Conservation (phyloP, 1,140 invertebrate species). For the Telenomus remus region DNA sequence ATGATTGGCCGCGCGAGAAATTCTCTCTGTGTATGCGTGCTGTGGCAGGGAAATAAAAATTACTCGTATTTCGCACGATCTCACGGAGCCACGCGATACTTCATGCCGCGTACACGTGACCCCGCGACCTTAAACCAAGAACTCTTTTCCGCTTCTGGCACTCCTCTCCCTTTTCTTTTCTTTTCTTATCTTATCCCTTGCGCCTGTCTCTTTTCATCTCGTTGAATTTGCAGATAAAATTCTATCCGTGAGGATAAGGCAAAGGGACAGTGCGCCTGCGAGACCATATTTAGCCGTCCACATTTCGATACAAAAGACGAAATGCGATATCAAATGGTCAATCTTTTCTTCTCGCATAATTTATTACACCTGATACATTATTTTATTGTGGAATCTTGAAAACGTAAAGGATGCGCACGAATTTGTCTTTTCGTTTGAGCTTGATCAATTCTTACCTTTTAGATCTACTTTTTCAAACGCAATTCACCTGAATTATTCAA, state of each 20-base stretch:
- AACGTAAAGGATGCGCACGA: no score
- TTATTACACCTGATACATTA: neutral
- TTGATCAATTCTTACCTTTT: no score
- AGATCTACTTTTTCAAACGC: neutral
- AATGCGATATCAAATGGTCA: constrained; percentile 2
- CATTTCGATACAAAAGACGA: constrained; percentile 19
- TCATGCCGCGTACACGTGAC: constrained; percentile 65
- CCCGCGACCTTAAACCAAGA: constrained; percentile 67
- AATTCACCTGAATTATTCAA: constrained; percentile 13
- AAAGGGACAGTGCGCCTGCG: constrained; percentile 14
- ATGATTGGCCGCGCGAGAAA: constrained; percentile 34
- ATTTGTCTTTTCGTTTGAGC: no score
- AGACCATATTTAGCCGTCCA: constrained; percentile 39
- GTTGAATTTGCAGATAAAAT: constrained; percentile 59
- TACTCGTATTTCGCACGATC: constrained; percentile 63
- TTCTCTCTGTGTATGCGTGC: constrained; percentile 57
- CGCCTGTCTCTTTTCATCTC: constrained; percentile 49
- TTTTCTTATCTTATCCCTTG: constrained; percentile 45
- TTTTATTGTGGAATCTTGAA: neutral
- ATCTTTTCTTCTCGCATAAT: no score
- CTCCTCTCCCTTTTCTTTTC: constrained; percentile 52
- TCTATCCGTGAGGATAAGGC: constrained; percentile 24
- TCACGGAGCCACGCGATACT: constrained; percentile 68
- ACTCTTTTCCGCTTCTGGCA: constrained; percentile 66
- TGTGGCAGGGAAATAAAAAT: constrained; percentile 53